A percentile compares a stretch with the other conserved stretches of the same genome.
phyloP scores from a whole-genome alignment of 1,140 invertebrate genomes.

The Maniola jurtina region DNA sequence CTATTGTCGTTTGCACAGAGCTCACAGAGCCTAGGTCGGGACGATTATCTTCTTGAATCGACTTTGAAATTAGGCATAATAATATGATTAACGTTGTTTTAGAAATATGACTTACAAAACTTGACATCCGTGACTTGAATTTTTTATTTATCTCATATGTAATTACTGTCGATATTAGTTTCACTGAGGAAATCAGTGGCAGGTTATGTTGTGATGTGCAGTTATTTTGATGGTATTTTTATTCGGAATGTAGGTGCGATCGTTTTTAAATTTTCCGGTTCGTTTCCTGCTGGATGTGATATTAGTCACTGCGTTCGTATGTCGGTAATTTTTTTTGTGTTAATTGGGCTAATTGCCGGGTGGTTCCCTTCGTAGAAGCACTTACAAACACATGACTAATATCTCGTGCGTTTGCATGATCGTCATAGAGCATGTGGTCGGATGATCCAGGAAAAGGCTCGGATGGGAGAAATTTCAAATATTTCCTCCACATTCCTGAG shows the following conservation, averaged over 20 bases:
- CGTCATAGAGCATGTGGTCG: slow-evolving; percentile 18
- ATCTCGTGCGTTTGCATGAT: slow-evolving; percentile 14
- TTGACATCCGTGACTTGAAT: slow-evolving; percentile 62
- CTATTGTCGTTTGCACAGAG: slow-evolving; percentile 45
- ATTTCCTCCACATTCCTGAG: slow-evolving; percentile 19
- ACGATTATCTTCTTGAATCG: slow-evolving; percentile 67
- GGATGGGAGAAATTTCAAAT: slow-evolving; percentile 15
- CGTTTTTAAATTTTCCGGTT: slow-evolving; percentile 15
- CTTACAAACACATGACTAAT: slow-evolving; percentile 26
- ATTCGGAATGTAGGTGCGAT: slow-evolving; percentile 9
- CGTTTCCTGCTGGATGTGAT: slow-evolving; percentile 21
- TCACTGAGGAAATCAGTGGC: slow-evolving; percentile 32
- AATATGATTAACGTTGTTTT: slow-evolving; percentile 73
- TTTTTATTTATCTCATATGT: slow-evolving; percentile 48
- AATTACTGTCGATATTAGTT: slow-evolving; percentile 43
- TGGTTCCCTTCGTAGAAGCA: slow-evolving; percentile 53
- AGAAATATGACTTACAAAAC: slow-evolving; percentile 63
- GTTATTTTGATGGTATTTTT: slow-evolving; percentile 22
- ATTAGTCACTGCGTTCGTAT: slow-evolving; percentile 36
- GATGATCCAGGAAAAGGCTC: slow-evolving; percentile 32
- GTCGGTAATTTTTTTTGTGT: slow-evolving; percentile 38
- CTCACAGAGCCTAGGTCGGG: slow-evolving; percentile 48
- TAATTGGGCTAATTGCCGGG: slow-evolving; percentile 64
- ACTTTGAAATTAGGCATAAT: slow-evolving; percentile 71
- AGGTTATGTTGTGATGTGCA: slow-evolving; percentile 22